phyloP scores from a whole-genome alignment of 2,113 vertebrate species.

The Penelope pileata region DNA sequence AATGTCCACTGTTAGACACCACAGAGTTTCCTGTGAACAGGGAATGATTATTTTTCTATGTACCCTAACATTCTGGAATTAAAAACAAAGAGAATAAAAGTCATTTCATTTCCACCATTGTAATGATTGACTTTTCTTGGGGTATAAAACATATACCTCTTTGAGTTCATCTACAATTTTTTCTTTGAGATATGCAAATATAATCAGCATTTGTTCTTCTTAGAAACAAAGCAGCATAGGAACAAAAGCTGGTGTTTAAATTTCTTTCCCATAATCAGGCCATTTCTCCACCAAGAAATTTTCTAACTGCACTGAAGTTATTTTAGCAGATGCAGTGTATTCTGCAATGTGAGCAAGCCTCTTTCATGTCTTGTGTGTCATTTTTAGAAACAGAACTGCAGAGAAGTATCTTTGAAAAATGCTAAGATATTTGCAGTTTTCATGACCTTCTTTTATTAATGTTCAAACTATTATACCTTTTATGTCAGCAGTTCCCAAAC shows the following conservation, averaged over 20 bases:
- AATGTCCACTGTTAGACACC: background rate
- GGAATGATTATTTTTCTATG: background rate
- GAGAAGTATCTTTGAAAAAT: background rate
- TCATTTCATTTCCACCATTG: fast-evolving
- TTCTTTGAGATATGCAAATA: background rate
- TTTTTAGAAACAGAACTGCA: background rate
- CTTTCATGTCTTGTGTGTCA: background rate
- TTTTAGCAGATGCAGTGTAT: background rate
- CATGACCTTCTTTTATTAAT: background rate
- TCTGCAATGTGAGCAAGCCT: background rate
- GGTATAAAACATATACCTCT: background rate
- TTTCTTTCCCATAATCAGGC: background rate
- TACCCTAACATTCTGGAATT: background rate
- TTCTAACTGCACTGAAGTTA: background rate
- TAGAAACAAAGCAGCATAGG: background rate
- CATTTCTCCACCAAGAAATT: background rate
- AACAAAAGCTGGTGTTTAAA: background rate
- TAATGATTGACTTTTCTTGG: background rate
- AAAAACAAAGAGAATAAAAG: background rate
- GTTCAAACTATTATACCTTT: background rate
- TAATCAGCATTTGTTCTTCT: background rate
- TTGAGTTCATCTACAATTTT: background rate
- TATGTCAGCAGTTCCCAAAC: background rate
- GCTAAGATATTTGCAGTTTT: background rate
- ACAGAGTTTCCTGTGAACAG: background rate